Conservation (phyloP, 2,797 vertebrate genomes). For the Sylvia borin region DNA sequence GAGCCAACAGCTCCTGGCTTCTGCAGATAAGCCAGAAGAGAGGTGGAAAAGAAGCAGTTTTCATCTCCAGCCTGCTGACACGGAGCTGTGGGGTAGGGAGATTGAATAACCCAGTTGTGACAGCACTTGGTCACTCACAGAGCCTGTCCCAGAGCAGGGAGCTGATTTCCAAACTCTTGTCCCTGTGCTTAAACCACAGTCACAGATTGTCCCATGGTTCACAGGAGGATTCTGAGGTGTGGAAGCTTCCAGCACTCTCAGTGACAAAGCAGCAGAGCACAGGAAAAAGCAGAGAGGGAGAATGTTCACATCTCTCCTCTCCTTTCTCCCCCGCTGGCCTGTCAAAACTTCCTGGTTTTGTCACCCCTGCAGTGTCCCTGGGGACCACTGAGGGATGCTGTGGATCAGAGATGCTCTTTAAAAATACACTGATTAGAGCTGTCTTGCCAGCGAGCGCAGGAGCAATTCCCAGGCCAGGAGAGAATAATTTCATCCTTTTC, state of each 20-base stretch:
- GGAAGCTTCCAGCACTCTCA: not conserved
- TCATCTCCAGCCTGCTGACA: not conserved
- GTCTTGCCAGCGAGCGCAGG: not conserved
- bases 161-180: not conserved
- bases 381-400: conserved; percentile 45
- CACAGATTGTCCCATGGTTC: not conserved
- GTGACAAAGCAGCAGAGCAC: not conserved
- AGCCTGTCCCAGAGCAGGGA: not conserved
- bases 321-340: not conserved
- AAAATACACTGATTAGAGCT: not conserved
- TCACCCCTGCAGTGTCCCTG: conserved; percentile 26
- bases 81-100: not conserved
- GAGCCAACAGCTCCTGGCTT: not conserved
- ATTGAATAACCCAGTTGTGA: not conserved
- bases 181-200: rapidly evolving
- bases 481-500: not conserved
- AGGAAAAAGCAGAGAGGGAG: not conserved
- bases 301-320: not conserved
- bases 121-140: not conserved
- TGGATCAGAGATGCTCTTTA: conserved; percentile 27
- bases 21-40: not conserved
- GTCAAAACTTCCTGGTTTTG: not conserved
- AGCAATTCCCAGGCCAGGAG: not conserved
- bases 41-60: not conserved
- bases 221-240: not conserved